Base-by-base conservation (phyloP, 2,797 vertebrate species). In the Anabas testudineus region DNA sequence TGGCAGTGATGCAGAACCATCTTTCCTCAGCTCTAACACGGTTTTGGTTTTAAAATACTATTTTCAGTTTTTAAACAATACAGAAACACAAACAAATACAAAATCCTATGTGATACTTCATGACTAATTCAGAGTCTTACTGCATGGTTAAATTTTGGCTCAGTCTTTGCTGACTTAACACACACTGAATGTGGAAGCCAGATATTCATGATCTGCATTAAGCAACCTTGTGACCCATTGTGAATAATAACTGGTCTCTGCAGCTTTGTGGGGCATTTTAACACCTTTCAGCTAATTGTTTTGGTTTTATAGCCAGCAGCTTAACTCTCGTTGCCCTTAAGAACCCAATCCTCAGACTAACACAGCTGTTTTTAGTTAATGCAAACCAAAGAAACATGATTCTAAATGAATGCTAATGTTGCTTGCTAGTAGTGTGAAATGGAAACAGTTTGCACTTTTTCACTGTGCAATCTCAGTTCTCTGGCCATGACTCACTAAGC, bases 1-100 rank as follows among this genome's bases (percentile, higher is more conserved):
- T 43, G 15, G 43, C 54, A 43, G 10, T 18, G 28, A 63, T 49
- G 61, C 46, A 66, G 58, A 80, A 61, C 65, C 41, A 56, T 75
- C 13, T 42, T 64, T 59, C 36, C 34, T 52, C n/a, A n/a, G n/a
- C 32, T 62, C 16, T 19, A 1, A 3, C 39, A 36, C 45, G 22
- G 7, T 16, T 42, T 28, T 24, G 5, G 6, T 51, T 63, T 57
- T 18, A 63, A 58, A 49, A 32, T 55, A 10, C 39, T 18, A 64
- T 16, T 5, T 32, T n/a, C 45, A 9, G 3, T 62, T 67, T 59
- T 67, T 63, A 19, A 18, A 1, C 15, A 45, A 32, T 2, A 42
- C 19, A n/a, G 12, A 5, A 5, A 60, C 8, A 49, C 18, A 30
- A 41, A 45, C 10, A 10, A 7, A n/a, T n/a, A 48, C 18, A 21